Conservation (phyloP, 2,113 vertebrate species). For the Gallinago paraguaiae region DNA sequence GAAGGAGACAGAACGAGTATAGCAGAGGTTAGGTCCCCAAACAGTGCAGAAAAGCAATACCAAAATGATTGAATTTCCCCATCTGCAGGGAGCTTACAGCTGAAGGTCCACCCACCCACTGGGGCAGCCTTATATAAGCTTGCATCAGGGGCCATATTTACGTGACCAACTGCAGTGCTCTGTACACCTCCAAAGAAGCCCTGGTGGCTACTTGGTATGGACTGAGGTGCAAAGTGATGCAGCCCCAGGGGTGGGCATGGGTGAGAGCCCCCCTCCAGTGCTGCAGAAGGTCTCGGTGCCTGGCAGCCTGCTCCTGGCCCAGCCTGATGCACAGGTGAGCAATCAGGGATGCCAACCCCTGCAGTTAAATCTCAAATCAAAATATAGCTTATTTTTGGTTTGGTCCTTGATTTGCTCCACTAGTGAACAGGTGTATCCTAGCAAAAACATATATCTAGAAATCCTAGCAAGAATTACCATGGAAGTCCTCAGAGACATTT, state of each 20-base stretch:
- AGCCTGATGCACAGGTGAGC: not conserved
- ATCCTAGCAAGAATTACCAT: not conserved
- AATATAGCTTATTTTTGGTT: accelerated
- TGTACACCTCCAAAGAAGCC: not conserved
- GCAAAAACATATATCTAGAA: too few relatives aligned
- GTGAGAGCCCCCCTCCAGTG: not conserved
- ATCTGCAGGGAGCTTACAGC: not conserved
- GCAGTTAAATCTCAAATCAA: not conserved
- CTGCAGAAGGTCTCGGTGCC: accelerated
- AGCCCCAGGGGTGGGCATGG: not conserved
- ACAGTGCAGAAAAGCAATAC: not conserved
- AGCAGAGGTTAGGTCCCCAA: not conserved
- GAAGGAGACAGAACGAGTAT: not conserved
- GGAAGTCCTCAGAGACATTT: not conserved
- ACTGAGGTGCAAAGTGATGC: not conserved
- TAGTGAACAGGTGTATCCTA: not conserved
- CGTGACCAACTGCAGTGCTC: accelerated
- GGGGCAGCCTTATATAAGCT: not conserved
- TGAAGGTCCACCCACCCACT: not conserved
- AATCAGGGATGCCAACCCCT: not conserved
- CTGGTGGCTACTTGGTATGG: not conserved
- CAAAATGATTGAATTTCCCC: not conserved
- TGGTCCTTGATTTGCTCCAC: not conserved
- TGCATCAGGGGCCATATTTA: accelerated
- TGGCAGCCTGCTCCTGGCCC: not conserved